These are phyloP conservation scores for Gymnothorax javanicus DNA, from an alignment of 2,797 vertebrate species.

Conservation along the genomic window DNA sequence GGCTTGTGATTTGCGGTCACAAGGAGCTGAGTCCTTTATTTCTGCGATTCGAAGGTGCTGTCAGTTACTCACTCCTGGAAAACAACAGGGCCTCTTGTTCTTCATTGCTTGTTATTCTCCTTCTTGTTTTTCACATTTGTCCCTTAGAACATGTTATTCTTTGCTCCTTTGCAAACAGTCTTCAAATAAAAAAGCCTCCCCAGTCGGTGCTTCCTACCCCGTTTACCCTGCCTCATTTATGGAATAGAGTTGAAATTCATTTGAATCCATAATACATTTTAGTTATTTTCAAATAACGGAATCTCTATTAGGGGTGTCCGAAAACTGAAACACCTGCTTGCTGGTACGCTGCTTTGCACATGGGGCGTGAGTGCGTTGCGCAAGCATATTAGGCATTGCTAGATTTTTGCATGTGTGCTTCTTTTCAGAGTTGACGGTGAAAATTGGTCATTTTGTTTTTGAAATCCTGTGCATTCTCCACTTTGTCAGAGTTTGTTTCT, in stretches of 20 bases:
- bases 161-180: background rate
- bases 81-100: conserved; percentile 13
- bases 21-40: background rate
- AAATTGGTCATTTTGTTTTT: background rate
- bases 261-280: background rate
- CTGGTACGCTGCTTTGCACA: background rate
- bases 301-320: background rate
- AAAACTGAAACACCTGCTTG: background rate
- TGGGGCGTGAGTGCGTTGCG: background rate
- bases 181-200: background rate
- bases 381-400: background rate
- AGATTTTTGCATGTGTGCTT: background rate
- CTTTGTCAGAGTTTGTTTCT: conserved; percentile 8
- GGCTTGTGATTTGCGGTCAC: conserved; percentile 15
- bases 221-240: background rate
- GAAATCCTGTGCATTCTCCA: background rate
- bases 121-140: conserved; percentile 1
- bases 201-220: background rate
- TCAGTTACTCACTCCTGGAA: background rate
- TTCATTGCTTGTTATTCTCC: conserved; percentile 7
- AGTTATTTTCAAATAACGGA: background rate
- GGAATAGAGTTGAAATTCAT: background rate
- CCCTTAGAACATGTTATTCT: background rate
- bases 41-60: conserved; percentile 11
- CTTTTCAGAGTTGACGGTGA: no score